Percentiles rank a stretch among this genome's conserved stretches.
phyloP scores from a whole-genome alignment of 2,797 vertebrate genomes.

The Cirrhinus mrigala region DNA sequence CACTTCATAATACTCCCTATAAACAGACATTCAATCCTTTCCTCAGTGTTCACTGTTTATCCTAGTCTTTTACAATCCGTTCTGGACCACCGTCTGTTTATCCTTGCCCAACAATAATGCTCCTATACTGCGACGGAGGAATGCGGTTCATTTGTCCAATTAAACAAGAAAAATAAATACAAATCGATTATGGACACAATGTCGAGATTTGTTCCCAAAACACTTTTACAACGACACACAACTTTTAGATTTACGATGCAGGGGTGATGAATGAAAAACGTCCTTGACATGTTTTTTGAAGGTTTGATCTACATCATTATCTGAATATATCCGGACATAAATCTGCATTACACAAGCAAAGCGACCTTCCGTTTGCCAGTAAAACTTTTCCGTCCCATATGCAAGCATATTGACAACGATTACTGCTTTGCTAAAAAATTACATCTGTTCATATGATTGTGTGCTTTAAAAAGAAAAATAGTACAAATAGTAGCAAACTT shows the following conservation, averaged over 20 bases:
- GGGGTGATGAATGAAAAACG: constrained; percentile 49
- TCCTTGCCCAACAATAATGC: constrained; percentile 78
- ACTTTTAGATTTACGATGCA: constrained; percentile 62
- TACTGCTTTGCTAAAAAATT: not conserved
- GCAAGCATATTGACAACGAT: constrained; percentile 5
- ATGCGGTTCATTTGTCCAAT: constrained; percentile 76
- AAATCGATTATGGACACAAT: constrained; percentile 55
- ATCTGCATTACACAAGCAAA: constrained; percentile 57
- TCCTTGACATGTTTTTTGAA: constrained; percentile 53
- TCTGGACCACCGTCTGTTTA: constrained; percentile 75
- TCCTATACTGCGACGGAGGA: constrained; percentile 71
- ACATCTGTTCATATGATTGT: not conserved
- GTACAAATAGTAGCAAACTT: not conserved
- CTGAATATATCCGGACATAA: constrained; percentile 53
- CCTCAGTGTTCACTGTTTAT: constrained; percentile 78
- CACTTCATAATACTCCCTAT: constrained; percentile 78
- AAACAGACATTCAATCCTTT: constrained; percentile 83
- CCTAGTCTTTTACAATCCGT: constrained; percentile 74
- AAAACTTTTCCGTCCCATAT: not conserved
- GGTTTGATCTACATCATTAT: constrained; percentile 64
- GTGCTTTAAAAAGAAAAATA: constrained; percentile 3
- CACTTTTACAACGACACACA: constrained; percentile 56
- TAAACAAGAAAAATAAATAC: constrained; percentile 78
- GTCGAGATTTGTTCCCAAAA: constrained; percentile 62
- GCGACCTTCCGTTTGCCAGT: constrained; percentile 10